Base-by-base conservation (phyloP, 2,797 vertebrate species). In the Pempheris klunzingeri region DNA sequence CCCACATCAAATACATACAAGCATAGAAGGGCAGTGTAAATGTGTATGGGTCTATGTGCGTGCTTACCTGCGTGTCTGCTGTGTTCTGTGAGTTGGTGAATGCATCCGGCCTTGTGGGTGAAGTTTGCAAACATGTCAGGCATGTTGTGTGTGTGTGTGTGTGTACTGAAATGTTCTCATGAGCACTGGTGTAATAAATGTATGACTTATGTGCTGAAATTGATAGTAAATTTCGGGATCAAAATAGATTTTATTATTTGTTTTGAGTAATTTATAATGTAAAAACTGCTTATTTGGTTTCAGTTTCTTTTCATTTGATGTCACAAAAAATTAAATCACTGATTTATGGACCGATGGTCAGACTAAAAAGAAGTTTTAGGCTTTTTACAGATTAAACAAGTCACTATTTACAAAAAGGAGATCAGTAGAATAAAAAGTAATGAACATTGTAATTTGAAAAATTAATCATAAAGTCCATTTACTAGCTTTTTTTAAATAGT, bases 91-190 rank as follows among this genome's bases (percentile, higher is more conserved):
- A 24, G 30, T 70, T 60, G 46, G 39, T 28, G 47, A 54, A 28
- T 14, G 32, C 41, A 49, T 41, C 57, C 49, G 20, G 13, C 12
- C 64, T 43, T 2, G 1, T 12, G 57, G 49, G 12, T n/a, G 38
- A 1, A 7, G 63, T 69, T 75, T 70, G 58, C 58, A 71, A 38
- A 38, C 44, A 55, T 54, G 30, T 60, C 58, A 58, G 67, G 54
- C 59, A 76, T 69, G n/a, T n/a, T 64, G 59, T 44, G 34, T 13
- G 24, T n/a, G 17, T 49, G 32, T 46, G 34, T 10, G 34, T 22
- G 28, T 20, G 18, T 20, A 49, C 26, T 26, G 38, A 17, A 39
- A 50, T 36, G 52, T 58, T 41, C n/a, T 14, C 22, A 9, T 28
- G 14, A 5, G 18, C 36, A 20, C 2, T 61, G 26, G 22, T 41